A percentile compares a stretch with the other conserved stretches of the same genome.
Evolutionary conservation across 2,797 vertebrate species (phyloP).

Genomic region (Gymnothorax javanicus): DNA sequence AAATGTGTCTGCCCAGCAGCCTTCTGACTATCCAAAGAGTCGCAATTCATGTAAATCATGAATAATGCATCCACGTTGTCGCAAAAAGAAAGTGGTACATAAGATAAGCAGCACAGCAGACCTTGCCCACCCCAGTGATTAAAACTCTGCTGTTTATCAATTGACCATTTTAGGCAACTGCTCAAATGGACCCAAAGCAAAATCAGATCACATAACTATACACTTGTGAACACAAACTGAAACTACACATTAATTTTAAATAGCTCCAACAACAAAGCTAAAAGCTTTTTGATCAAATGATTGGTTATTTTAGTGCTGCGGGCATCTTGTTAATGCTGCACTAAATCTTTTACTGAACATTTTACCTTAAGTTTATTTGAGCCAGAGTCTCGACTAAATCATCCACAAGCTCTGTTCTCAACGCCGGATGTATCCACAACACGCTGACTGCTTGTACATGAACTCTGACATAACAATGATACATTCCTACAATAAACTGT

Average conservation of each 20-base stretch:
- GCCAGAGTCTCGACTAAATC: not conserved
- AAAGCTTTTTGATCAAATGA: slow-evolving; percentile 8
- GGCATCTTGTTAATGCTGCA: not conserved
- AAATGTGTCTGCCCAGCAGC: slow-evolving; percentile 82
- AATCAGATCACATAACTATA: slow-evolving; percentile 35
- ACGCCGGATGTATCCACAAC: not conserved
- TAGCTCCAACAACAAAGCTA: slow-evolving; percentile 2
- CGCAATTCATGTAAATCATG: slow-evolving; percentile 81
- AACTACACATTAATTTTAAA: not conserved
- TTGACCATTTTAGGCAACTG: slow-evolving; percentile 52
- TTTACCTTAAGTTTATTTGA: not conserved
- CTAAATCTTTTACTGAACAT: slow-evolving; percentile 4
- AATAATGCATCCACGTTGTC: slow-evolving; percentile 80
- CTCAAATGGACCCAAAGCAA: slow-evolving; percentile 38
- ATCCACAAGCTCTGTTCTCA: not conserved
- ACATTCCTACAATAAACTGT: not conserved
- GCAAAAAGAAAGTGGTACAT: slow-evolving; percentile 77
- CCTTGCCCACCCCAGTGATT: not conserved
- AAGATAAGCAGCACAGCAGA: slow-evolving; percentile 44
- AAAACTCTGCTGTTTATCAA: slow-evolving; percentile 25
- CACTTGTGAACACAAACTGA: not conserved
- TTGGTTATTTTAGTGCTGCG: slow-evolving; percentile 11
- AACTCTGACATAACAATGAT: not conserved
- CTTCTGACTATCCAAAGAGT: slow-evolving; percentile 77
- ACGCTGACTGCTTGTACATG: not conserved